These are phyloP conservation scores for Eupithecia pulchellata DNA, from an alignment of 2,888 invertebrate genomes.

Conservation along the genomic window DNA sequence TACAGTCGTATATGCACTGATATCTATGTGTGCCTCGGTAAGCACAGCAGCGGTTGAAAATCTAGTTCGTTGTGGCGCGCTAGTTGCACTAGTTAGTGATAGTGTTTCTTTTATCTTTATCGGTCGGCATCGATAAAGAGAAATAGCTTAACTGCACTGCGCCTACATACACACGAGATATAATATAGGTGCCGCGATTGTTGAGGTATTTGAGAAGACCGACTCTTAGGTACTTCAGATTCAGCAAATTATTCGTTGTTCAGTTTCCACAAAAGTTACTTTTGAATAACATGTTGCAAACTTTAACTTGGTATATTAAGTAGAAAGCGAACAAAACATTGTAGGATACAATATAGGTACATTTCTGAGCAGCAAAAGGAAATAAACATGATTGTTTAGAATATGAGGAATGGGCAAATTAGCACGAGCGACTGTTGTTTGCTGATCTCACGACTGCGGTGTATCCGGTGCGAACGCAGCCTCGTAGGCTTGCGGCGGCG, in stretches of 20 bases:
- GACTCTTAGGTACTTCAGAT: background rate
- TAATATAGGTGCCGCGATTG: slow-evolving; percentile 10
- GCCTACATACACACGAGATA: slow-evolving; percentile 10
- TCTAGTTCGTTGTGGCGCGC: slow-evolving; percentile 32
- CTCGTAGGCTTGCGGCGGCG: slow-evolving; percentile 33
- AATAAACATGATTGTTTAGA: slow-evolving; percentile 60
- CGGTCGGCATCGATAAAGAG: slow-evolving; percentile 58
- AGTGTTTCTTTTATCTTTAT: slow-evolving; percentile 57
- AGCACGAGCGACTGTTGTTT: slow-evolving; percentile 66
- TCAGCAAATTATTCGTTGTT: background rate
- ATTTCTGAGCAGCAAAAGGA: slow-evolving; percentile 33
- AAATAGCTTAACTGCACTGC: slow-evolving; percentile 26
- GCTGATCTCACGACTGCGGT: slow-evolving; percentile 70
- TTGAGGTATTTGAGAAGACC: slow-evolving; percentile 8
- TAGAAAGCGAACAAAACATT: slow-evolving; percentile 1
- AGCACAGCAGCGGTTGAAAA: slow-evolving; percentile 15
- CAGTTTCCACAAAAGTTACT: background rate
- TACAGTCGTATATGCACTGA: background rate
- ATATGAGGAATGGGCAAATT: slow-evolving; percentile 61
- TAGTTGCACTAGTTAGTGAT: slow-evolving; percentile 39
- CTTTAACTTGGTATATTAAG: background rate
- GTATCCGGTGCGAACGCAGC: slow-evolving; percentile 59
- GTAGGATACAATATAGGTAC: slow-evolving; percentile 18
- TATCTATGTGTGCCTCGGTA: background rate
- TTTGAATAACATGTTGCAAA: background rate